Percentiles rank a stretch among this genome's conserved stretches.
These are phyloP conservation scores for Orientallactaga bullata DNA, from an alignment of 2,113 vertebrate species.

Conservation along the genomic window DNA sequence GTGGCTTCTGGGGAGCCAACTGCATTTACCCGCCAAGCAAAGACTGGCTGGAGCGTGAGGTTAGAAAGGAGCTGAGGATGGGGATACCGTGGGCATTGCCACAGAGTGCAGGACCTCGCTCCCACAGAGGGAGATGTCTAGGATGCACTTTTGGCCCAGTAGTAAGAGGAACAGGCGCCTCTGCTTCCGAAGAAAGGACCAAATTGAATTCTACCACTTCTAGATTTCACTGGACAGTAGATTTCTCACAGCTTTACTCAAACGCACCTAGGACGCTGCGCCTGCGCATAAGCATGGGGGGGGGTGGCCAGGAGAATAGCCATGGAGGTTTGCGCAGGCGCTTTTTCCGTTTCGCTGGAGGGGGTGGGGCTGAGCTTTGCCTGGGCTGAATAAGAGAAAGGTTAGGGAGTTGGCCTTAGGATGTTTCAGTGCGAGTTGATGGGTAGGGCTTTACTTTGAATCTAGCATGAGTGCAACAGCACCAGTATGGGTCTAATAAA, in stretches of 20 bases:
- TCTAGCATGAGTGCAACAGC: not conserved
- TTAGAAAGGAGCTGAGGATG: conserved; percentile 55
- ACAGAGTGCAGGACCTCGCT: conserved; percentile 52
- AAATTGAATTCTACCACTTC: conserved; percentile 68
- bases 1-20: conserved; percentile 22
- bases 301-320: conserved; percentile 10
- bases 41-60: conserved; percentile 15
- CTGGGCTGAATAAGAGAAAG: conserved; percentile 16
- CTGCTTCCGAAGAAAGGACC: conserved; percentile 48
- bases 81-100: conserved; percentile 19
- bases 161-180: conserved; percentile 46
- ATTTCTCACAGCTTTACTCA: conserved; percentile 68
- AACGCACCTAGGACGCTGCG: conserved; percentile 37
- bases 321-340: conserved; percentile 68
- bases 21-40: not conserved
- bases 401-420: not conserved
- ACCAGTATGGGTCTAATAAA: not conserved
- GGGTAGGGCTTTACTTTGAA: conserved; percentile 51
- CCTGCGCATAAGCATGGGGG: conserved; percentile 62
- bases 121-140: conserved; percentile 9
- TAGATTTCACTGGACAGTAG: conserved; percentile 76
- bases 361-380: conserved; percentile 60
- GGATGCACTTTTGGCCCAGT: not conserved
- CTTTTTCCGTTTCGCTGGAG: not conserved
- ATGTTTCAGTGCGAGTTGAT: not conserved